Base-by-base conservation (phyloP, 2,113 vertebrate species). In the Tragulus kanchil region DNA sequence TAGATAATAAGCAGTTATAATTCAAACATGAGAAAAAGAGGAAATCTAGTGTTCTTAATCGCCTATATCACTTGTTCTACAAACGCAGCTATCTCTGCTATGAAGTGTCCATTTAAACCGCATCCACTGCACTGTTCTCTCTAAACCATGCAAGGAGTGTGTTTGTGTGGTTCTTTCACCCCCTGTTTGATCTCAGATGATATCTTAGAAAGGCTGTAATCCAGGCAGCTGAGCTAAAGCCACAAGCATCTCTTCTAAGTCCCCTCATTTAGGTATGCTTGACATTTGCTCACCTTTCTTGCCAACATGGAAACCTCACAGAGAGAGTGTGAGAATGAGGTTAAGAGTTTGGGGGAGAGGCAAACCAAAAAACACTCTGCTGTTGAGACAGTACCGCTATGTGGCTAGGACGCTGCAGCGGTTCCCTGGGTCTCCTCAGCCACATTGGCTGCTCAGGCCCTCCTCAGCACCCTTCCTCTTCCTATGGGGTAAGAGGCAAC, bases 81-180 rank as follows among this genome's bases (percentile, higher is more conserved):
- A 97, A 71, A 81, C 10, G 17, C 67, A 87, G 58, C 6, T 10
- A 31, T 77, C 69, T 95, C 36, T 62, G n/a, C 31, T 81, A 58
- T 12, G 21, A 92, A 71, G 31, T 21, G 42, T 73, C 78, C 52
- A 58, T 8, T 92, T 42, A 90, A 96, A 90, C 91, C 94, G 89
- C 85, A 86, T 21, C 54, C 28, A 84, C 56, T 64, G 58, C 62
- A 71, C 15, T 1, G 19, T 71, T 95, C 77, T 89, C 21, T 92
- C 52, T 88, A 69, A 89, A 45, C 0, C 31, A 11, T 28, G 17
- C 42, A 71, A 31, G 8, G 15, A 65, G n/a, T 48, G 3, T 42
- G 0, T 12, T 3, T 67, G 54, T 11, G 42, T 14, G n/a, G 8
- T 64, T 95, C 26, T 23, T 82, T 36, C 0, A 6, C 16, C 8